Evolutionary conservation across 1,140 invertebrate genomes (phyloP), one percentile per base, ranked within the genome.

Genomic region (Bombus confusus): DNA sequence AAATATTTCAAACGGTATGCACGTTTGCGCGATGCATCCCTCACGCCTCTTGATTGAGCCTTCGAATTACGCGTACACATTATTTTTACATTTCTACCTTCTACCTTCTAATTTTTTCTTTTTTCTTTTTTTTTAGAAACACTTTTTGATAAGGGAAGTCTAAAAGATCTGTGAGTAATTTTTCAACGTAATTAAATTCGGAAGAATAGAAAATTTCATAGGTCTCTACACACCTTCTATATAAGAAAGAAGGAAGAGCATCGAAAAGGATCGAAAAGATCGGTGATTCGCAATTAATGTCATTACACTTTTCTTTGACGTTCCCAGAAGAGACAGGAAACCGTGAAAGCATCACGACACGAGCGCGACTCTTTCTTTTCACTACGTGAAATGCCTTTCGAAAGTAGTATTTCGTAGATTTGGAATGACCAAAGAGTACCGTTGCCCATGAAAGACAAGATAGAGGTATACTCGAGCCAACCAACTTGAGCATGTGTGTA

Each of bases 361-460:
- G 41, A 76, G 39, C 9, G 52, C 47, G 62, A 78, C 75, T 82
- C 68, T 83, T 89, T 82, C 75, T 69, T 83, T 85, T 85, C 83
- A 64, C 83, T 31, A 25, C 59, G 78, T 66, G 64, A 72, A 64
- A 86, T 68, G 77, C 34, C 83, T 87, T 87, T 87, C 77, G 85
- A 82, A 90, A 87, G 88, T 87, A 79, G 85, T 83, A 74, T 89
- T 90, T 90, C 43, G 79, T 79, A 73, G 88, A 90, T 90, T 87
- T 87, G 85, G 85, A 87, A 74, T 90, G 71, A 69, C 68, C 62
- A 78, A 66, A 52, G 79, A 90, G 88, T 90, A 90, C 88, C 88
- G 88, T 90, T 90, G 88, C 57, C 83, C 52, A 73, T 69, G 78
- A 82, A 69, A 86, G 74, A 86, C 87, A 75, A 85, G 78, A 62